Conservation (phyloP, 2,113 vertebrate genomes). For the Boleophthalmus pectinirostris region DNA sequence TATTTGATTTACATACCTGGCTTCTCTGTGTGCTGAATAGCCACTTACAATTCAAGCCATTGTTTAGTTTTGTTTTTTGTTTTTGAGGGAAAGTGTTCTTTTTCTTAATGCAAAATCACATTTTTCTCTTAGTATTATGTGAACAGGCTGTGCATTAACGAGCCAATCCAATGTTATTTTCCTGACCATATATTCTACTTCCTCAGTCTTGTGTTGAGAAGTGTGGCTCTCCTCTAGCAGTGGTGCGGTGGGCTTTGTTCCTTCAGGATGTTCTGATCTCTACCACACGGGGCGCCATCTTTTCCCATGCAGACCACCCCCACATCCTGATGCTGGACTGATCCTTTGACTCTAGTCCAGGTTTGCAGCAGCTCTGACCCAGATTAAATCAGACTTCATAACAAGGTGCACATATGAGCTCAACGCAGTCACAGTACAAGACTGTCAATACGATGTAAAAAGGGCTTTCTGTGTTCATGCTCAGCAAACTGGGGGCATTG, state of each 20-base stretch:
- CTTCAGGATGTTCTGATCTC: not conserved
- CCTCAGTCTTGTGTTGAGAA: slow-evolving; percentile 38
- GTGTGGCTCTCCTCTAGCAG: slow-evolving; percentile 50
- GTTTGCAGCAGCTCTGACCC: slow-evolving; percentile 41
- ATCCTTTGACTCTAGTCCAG: slow-evolving; percentile 37
- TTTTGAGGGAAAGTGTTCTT: not conserved
- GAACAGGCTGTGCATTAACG: slow-evolving; percentile 71
- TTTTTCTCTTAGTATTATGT: slow-evolving; percentile 71
- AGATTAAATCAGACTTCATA: slow-evolving; percentile 65
- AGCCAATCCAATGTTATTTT: slow-evolving; percentile 54
- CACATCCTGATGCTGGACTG: slow-evolving; percentile 43
- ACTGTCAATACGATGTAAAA: slow-evolving; percentile 73
- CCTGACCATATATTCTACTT: slow-evolving; percentile 35
- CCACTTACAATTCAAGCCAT: slow-evolving; percentile 51
- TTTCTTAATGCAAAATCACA: slow-evolving; percentile 22
- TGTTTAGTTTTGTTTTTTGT: slow-evolving; percentile 39
- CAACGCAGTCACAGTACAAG: slow-evolving; percentile 67
- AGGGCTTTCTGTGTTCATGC: slow-evolving; percentile 80
- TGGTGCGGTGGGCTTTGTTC: slow-evolving; percentile 39
- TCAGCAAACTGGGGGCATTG: slow-evolving; percentile 73
- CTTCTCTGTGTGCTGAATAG: slow-evolving; percentile 35
- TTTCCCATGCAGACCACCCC: not conserved
- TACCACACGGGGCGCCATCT: not conserved
- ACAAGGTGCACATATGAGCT: slow-evolving; percentile 71
- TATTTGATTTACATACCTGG: slow-evolving; percentile 59